Conservation (phyloP, 2,113 vertebrate genomes). For the Pelusios castaneus region DNA sequence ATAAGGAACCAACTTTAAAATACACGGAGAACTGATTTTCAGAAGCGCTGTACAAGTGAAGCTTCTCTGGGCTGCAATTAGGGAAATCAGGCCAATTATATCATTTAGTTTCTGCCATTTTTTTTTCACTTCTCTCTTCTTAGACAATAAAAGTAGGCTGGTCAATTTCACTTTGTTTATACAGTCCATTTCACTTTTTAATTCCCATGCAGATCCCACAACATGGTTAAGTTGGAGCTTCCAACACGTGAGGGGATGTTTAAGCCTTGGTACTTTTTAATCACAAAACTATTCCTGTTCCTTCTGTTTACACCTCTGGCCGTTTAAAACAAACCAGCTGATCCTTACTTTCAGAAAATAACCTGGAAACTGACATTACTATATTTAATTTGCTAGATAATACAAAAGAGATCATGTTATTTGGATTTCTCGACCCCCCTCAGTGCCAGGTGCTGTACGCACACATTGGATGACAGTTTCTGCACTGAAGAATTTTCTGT, state of each 20-base stretch:
- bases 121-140: slow-evolving; percentile 1
- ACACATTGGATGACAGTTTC: neutral
- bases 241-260: slow-evolving; percentile 52
- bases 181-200: neutral
- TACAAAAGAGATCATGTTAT: neutral
- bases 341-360: slow-evolving; percentile 31
- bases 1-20: slow-evolving; percentile 15
- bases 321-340: slow-evolving; percentile 51
- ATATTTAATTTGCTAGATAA: slow-evolving; percentile 10
- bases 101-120: neutral
- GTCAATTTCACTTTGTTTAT: slow-evolving; percentile 23
- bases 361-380: neutral
- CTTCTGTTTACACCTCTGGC: neutral
- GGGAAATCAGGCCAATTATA: neutral
- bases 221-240: slow-evolving; percentile 38
- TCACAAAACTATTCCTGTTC: slow-evolving; percentile 56
- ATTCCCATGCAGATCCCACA: slow-evolving; percentile 42
- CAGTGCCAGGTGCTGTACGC: neutral
- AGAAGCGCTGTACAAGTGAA: slow-evolving; percentile 39
- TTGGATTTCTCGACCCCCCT: neutral
- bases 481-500: neutral
- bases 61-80: slow-evolving; percentile 12
- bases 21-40: neutral
- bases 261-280: slow-evolving; percentile 49
- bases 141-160: slow-evolving; percentile 16